Percentiles rank a stretch among this genome's conserved stretches.
Evolutionary conservation across 2,113 vertebrate genomes (phyloP).

Genomic region (Zingel zingel): DNA sequence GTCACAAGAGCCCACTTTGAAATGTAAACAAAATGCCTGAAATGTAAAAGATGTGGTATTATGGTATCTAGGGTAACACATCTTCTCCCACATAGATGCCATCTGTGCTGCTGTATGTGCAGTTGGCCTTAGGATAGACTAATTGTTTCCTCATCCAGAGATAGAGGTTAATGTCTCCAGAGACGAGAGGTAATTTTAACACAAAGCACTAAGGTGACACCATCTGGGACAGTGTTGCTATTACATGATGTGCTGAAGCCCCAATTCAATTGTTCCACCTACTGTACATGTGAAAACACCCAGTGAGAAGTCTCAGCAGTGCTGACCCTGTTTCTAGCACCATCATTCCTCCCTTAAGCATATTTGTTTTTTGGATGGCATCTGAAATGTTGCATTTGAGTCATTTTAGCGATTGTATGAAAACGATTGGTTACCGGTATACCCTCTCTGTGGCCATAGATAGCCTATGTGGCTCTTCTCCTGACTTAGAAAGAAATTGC

Average conservation of each 20-base stretch:
- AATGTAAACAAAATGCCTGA: not conserved
- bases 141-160: slow-evolving; percentile 35
- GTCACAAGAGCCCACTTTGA: not conserved
- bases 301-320: not conserved
- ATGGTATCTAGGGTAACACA: not conserved
- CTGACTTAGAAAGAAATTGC: not conserved
- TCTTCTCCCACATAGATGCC: not conserved
- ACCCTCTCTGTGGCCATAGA: not conserved
- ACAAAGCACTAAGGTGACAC: slow-evolving; percentile 66
- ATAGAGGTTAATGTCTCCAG: slow-evolving; percentile 23
- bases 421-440: not conserved
- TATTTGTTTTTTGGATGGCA: not conserved
- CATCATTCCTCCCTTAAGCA: not conserved
- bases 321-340: slow-evolving; percentile 8
- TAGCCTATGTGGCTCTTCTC: not conserved
- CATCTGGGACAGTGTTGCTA: slow-evolving; percentile 56
- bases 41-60: not conserved
- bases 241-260: slow-evolving; percentile 29
- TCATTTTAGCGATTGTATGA: not conserved
- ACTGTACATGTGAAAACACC: slow-evolving; percentile 11
- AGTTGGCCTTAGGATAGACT: slow-evolving; percentile 13
- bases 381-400: not conserved
- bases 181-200: slow-evolving; percentile 26
- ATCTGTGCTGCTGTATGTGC: slow-evolving; percentile 25
- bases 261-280: slow-evolving; percentile 18